Evolutionary conservation across 2,113 vertebrate species (phyloP), one percentile per base, ranked within the genome.

Genomic region (Gasterosteus nipponicus): DNA sequence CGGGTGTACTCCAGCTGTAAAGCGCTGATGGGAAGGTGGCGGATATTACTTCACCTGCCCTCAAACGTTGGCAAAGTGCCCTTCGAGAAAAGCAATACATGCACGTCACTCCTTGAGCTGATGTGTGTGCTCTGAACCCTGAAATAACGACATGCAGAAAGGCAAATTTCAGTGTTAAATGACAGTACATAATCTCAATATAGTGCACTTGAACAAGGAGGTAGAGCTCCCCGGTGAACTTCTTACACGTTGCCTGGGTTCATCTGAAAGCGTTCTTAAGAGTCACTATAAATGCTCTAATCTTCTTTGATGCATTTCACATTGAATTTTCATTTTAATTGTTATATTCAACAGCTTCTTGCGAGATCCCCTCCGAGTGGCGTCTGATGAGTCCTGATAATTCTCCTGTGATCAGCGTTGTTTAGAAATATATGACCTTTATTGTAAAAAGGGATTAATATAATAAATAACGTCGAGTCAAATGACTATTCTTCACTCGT

Each of bases 331-430:
- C 61, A 75, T 69, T 84, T 64, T 47, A 67, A 12, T 18, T 26
- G 15, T 69, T 75, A 75, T 29, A 73, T 78, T 71, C 58, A 46
- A 71, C 80, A 69, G 77, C 77, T 46, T 62, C 58, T 80, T 41
- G 22, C 44, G 64, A 68, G 64, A 73, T 19, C 26, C 59, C 69
- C 73, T 70, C 33, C 41, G 74, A 67, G 54, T 33, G 49, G 22
- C 31, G 14, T 49, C 69, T 82, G 72, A 88, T 67, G 67, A 76
- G 41, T 49, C 77, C n/a, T 65, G 60, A 73, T 49, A 77, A 58
- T 79, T 81, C 72, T 69, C 73, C 38, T 26, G 69, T 54, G 83
- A 73, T 58, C 42, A 11, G 26, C 62, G 69, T 65, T 49, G 57
- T 61, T 73, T 53, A 57, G 56, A 78, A 66, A 72, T 57, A 53